These are phyloP conservation scores for Crotophaga sulcirostris DNA, from an alignment of 2,113 vertebrate species.

Conservation along the genomic window DNA sequence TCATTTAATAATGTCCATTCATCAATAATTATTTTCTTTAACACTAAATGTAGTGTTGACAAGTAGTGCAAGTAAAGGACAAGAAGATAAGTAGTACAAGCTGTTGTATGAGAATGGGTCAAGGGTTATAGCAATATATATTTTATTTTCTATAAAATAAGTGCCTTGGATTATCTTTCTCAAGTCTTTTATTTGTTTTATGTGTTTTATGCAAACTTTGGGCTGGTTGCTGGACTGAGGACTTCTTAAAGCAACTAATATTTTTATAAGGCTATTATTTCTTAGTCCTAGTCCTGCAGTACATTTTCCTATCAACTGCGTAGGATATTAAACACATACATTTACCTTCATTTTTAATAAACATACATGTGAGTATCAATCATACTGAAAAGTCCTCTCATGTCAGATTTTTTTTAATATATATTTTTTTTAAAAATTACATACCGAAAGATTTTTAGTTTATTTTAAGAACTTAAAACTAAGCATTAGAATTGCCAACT, in stretches of 20 bases:
- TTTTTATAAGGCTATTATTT: not conserved
- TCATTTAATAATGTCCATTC: not conserved
- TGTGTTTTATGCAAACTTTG: not conserved
- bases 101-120: not conserved
- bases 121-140: not conserved
- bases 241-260: not conserved
- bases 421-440: not conserved
- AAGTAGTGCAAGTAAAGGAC: not conserved
- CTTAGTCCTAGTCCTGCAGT: not conserved
- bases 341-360: not conserved
- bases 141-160: not conserved
- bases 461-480: not conserved
- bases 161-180: not conserved
- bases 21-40: not conserved
- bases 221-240: not conserved
- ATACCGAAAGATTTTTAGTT: not conserved
- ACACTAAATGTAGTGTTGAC: not conserved
- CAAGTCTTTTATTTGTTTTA: not conserved
- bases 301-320: not conserved
- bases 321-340: not conserved
- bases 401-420: not conserved
- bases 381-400: not conserved
- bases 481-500: not conserved
- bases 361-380: not conserved
- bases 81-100: not conserved